Percentiles rank a stretch among this genome's conserved stretches.
Evolutionary conservation across 1,140 invertebrate genomes (phyloP).

Genomic region (Lethocerus indicus): DNA sequence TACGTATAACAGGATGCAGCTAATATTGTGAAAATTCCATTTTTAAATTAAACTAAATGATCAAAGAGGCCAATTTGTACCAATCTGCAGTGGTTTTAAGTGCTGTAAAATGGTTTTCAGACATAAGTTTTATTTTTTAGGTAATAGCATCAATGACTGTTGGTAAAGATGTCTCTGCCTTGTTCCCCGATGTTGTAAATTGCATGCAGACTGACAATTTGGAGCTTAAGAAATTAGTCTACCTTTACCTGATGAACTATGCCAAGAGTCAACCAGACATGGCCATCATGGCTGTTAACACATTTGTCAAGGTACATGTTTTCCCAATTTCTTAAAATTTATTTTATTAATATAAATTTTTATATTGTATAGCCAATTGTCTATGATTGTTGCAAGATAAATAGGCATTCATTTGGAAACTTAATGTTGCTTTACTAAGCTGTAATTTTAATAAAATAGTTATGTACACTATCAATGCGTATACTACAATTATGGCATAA

Average conservation of each 20-base stretch:
- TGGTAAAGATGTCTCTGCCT: conserved; percentile 85
- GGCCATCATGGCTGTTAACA: conserved; percentile 99
- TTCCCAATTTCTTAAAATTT: too few species aligned
- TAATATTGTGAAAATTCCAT: too few species aligned
- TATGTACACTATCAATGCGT: background rate
- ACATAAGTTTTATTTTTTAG: conserved; percentile 29
- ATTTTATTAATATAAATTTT: background rate
- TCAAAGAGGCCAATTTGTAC: too few species aligned
- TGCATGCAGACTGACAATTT: conserved; percentile 99
- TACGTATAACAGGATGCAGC: too few species aligned
- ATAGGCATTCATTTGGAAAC: background rate
- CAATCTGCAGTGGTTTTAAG: too few species aligned
- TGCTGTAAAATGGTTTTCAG: too few species aligned
- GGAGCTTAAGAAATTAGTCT: conserved; percentile 98
- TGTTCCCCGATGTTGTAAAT: conserved; percentile 99
- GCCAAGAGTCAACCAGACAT: conserved; percentile 99
- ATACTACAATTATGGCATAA: background rate
- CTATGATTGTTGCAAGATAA: too few species aligned
- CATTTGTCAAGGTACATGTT: conserved; percentile 87
- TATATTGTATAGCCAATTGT: background rate
- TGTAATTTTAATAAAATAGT: background rate
- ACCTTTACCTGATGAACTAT: conserved; percentile 99
- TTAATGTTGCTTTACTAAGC: background rate
- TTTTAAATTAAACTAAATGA: too few species aligned
- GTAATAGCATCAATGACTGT: conserved; percentile 99